phyloP scores from a whole-genome alignment of 2,113 vertebrate genomes.

The Cololabis saira region DNA sequence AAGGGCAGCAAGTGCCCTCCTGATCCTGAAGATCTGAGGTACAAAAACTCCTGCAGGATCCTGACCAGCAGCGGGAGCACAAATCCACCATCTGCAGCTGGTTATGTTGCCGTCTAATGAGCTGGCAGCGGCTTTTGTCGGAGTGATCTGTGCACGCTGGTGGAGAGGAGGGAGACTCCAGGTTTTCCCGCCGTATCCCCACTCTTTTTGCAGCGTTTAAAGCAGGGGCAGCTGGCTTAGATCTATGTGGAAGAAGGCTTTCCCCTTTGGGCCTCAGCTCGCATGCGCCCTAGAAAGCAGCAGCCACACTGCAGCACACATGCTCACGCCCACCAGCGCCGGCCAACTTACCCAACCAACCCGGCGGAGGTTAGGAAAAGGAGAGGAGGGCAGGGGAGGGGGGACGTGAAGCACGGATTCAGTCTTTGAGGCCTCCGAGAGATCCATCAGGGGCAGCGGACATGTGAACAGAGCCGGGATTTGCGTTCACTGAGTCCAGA shows the following conservation, averaged over 20 bases:
- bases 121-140: conserved; percentile 27
- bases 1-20: conserved; percentile 55
- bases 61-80: not conserved
- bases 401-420: conserved; percentile 30
- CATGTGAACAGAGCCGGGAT: conserved; percentile 48
- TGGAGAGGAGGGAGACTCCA: conserved; percentile 25
- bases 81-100: conserved; percentile 7
- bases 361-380: conserved; percentile 42
- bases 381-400: conserved; percentile 37
- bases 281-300: conserved; percentile 73
- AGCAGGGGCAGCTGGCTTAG: conserved; percentile 76
- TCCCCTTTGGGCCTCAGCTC: conserved; percentile 76
- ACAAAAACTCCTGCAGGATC: conserved; percentile 11
- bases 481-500: conserved; percentile 57
- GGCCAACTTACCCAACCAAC: conserved; percentile 46
- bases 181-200: conserved; percentile 34
- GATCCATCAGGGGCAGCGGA: not conserved
- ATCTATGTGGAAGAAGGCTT: conserved; percentile 74
- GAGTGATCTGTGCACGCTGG: conserved; percentile 29
- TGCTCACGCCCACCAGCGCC: conserved; percentile 63
- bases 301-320: conserved; percentile 32
- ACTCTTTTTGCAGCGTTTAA: conserved; percentile 63
- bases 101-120: conserved; percentile 25
- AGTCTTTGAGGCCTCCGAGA: conserved; percentile 16
- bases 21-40: conserved; percentile 19